Evolutionary conservation across 2,797 vertebrate species (phyloP).

Genomic region (Tokudaia tokunoshimensis): DNA sequence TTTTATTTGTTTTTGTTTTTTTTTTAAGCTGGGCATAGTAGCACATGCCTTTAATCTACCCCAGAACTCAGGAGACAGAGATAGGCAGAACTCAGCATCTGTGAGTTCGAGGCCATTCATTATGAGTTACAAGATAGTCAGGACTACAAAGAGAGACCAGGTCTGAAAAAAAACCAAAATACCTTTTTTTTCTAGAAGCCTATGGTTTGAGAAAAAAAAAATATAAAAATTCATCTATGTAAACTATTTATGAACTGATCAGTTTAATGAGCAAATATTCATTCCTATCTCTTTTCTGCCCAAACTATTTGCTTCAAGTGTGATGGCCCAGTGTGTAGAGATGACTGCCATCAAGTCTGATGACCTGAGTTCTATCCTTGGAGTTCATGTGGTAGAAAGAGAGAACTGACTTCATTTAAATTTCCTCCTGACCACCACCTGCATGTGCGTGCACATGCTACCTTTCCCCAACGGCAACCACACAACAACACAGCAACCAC

Average conservation of each 20-base stretch:
- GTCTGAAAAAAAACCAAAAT: neutral
- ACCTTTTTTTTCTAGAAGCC: neutral
- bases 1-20: neutral
- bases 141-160: neutral
- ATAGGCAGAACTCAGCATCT: neutral
- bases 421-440: neutral
- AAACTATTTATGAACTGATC: conserved; percentile 27
- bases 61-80: neutral
- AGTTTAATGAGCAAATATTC: conserved; percentile 44
- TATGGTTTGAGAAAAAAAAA: neutral
- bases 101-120: neutral
- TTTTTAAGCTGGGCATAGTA: neutral
- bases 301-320: neutral
- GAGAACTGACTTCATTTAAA: neutral
- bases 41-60: neutral
- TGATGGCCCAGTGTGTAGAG: neutral
- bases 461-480: neutral
- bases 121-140: neutral
- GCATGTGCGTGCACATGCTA: neutral
- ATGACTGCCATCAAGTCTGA: neutral
- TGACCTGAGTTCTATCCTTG: neutral
- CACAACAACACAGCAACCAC: neutral
- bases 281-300: neutral
- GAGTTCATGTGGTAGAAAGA: neutral
- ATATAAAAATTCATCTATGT: neutral